Evolutionary conservation across 92 coral and sea anemone genomes (phyloP).

Genomic region (Montipora capitata): DNA sequence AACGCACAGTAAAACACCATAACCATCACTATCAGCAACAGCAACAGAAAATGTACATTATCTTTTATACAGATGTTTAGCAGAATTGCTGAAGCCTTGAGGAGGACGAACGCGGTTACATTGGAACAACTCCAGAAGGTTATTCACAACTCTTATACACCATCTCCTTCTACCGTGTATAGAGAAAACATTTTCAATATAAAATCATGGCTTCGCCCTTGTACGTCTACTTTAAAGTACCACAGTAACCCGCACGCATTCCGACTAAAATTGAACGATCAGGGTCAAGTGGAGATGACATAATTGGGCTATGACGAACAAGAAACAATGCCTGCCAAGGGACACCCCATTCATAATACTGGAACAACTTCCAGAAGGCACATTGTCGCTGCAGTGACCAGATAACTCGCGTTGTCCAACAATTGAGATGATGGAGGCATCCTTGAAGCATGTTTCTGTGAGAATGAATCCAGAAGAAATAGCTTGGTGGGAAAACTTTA

Average conservation of each 20-base stretch:
- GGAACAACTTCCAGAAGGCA: constrained; percentile 10
- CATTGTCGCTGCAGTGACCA: constrained; percentile 22
- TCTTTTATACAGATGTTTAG: constrained; percentile 38
- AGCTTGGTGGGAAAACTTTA: constrained; percentile 25
- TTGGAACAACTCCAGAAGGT: constrained; percentile 8
- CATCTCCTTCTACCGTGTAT: constrained; percentile 1
- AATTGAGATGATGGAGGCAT: constrained; percentile 24
- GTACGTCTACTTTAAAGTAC: constrained; percentile 31
- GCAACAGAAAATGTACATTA: background rate
- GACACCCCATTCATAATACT: constrained; percentile 40
- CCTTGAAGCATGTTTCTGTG: constrained; percentile 4
- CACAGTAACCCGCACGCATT: constrained; percentile 60
- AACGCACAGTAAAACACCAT: too few relatives aligned
- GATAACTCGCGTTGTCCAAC: constrained; percentile 32
- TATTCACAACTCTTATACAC: constrained; percentile 2
- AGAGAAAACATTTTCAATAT: constrained; percentile 30
- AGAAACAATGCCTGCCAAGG: constrained; percentile 46
- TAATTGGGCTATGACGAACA: constrained; percentile 52
- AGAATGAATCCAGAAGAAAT: constrained; percentile 35
- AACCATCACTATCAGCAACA: background rate
- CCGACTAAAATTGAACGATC: constrained; percentile 23
- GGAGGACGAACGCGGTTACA: constrained; percentile 32
- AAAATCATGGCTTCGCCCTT: constrained; percentile 54
- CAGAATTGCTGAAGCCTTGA: constrained; percentile 33
- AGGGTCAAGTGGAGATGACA: constrained; percentile 43